Conservation (phyloP, 2,888 invertebrate genomes). For the Amphipoea lucens region DNA sequence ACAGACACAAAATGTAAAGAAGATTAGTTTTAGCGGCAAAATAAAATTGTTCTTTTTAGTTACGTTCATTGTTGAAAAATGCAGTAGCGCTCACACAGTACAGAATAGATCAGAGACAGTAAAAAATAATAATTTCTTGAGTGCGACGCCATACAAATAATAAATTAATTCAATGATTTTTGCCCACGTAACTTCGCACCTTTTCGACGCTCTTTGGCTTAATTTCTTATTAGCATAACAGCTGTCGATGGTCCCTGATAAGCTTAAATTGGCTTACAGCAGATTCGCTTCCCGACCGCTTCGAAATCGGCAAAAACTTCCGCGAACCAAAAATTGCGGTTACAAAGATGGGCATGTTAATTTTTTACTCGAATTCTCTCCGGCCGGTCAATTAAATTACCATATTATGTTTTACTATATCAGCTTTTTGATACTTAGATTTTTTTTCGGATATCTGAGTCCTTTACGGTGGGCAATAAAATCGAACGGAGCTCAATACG, state of each 20-base stretch:
- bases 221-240: conserved; percentile 56
- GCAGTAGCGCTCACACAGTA: too few species aligned
- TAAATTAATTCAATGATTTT: conserved; percentile 27
- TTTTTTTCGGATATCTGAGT: conserved; percentile 75
- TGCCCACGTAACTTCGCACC: conserved; percentile 17
- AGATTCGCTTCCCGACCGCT: conserved; percentile 7
- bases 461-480: conserved; percentile 84
- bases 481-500: conserved; percentile 75
- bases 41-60: neutral
- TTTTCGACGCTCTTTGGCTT: conserved; percentile 24
- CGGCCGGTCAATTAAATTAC: conserved; percentile 78
- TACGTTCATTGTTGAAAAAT: neutral
- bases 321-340: conserved; percentile 39
- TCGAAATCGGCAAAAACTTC: conserved; percentile 31
- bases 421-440: conserved; percentile 70
- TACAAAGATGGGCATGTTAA: conserved; percentile 57
- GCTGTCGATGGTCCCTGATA: conserved; percentile 49
- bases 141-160: neutral
- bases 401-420: conserved; percentile 79
- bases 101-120: too few species aligned
- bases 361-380: conserved; percentile 60
- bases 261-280: conserved; percentile 27
- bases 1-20: neutral
- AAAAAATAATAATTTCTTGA: too few species aligned
- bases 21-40: neutral